phyloP scores from a whole-genome alignment of 2,888 invertebrate genomes.

The Belgica antarctica region DNA sequence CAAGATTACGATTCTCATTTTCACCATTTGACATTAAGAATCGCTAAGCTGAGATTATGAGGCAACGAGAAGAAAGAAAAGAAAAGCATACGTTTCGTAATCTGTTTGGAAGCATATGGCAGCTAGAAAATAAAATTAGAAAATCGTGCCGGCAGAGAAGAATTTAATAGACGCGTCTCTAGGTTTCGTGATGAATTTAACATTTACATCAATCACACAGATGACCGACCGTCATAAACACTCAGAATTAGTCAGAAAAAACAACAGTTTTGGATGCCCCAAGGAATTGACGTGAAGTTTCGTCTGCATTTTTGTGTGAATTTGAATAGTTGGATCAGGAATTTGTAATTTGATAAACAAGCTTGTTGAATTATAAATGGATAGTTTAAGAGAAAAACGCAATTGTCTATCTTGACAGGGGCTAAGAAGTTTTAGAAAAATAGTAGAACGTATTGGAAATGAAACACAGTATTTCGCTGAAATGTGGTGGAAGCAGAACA shows the following conservation, averaged over 20 bases:
- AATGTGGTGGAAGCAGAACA: too few species aligned
- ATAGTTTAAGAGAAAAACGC: too few species aligned
- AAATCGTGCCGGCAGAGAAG: constrained; percentile 39
- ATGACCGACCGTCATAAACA: constrained; percentile 33
- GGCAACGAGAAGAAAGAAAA: constrained; percentile 18
- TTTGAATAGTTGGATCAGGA: too few species aligned
- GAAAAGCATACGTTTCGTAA: constrained; percentile 6
- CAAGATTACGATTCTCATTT: constrained; percentile 33
- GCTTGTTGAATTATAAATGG: too few species aligned
- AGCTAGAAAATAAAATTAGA: constrained; percentile 30
- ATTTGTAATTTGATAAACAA: neutral
- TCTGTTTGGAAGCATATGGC: constrained; percentile 40
- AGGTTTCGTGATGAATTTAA: constrained; percentile 35
- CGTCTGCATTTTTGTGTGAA: too few species aligned
- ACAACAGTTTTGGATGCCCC: neutral
- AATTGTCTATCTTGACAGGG: too few species aligned
- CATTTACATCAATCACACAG: constrained; percentile 38
- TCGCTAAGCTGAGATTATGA: constrained; percentile 18
- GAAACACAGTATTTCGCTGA: too few species aligned
- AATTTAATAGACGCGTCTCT: constrained; percentile 38
- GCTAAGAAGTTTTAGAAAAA: too few species aligned
- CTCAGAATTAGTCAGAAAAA: neutral
- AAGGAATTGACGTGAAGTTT: neutral
- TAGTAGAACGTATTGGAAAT: too few species aligned
- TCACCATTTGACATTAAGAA: constrained; percentile 40